Evolutionary conservation across 2,888 invertebrate genomes (phyloP).

Genomic region (Cyclophora punctaria): DNA sequence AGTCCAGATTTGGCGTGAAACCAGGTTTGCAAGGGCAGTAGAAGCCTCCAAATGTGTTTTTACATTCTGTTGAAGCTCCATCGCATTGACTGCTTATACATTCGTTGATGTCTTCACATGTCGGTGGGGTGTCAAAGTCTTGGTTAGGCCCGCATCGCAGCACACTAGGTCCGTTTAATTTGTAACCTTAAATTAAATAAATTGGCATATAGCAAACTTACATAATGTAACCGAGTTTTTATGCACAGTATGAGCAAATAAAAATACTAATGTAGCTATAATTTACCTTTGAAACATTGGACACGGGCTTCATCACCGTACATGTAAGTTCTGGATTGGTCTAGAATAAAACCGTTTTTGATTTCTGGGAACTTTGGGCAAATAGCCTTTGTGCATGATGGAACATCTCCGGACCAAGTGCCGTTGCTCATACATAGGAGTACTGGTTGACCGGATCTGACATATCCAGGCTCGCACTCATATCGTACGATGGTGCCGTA

Average conservation of each 20-base stretch:
- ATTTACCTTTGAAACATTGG: slow-evolving; percentile 84
- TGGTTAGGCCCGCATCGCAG: slow-evolving; percentile 90
- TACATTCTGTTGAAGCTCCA: slow-evolving; percentile 91
- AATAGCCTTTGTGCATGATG: slow-evolving; percentile 85
- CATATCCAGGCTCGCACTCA: slow-evolving; percentile 93
- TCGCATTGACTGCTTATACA: slow-evolving; percentile 93
- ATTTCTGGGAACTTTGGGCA: slow-evolving; percentile 86
- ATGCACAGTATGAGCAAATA: background rate
- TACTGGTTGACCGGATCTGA: slow-evolving; percentile 90
- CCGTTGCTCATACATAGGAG: slow-evolving; percentile 96
- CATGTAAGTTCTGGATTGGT: slow-evolving; percentile 83
- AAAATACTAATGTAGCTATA: background rate
- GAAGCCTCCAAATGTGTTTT: slow-evolving; percentile 91
- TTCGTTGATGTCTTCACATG: slow-evolving; percentile 94
- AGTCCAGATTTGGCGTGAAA: slow-evolving; percentile 89
- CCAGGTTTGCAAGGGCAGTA: slow-evolving; percentile 90
- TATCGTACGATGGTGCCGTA: slow-evolving; percentile 95
- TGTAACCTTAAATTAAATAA: slow-evolving; percentile 77
- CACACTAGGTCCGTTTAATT: slow-evolving; percentile 87
- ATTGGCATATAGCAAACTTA: background rate
- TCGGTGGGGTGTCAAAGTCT: slow-evolving; percentile 87
- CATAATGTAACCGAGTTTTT: no score
- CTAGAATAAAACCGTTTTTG: slow-evolving; percentile 90
- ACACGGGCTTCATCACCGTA: slow-evolving; percentile 93
- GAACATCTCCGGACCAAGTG: slow-evolving; percentile 94